These are phyloP conservation scores for Lacerta bilineata DNA, from an alignment of 2,797 vertebrate species.

Conservation along the genomic window DNA sequence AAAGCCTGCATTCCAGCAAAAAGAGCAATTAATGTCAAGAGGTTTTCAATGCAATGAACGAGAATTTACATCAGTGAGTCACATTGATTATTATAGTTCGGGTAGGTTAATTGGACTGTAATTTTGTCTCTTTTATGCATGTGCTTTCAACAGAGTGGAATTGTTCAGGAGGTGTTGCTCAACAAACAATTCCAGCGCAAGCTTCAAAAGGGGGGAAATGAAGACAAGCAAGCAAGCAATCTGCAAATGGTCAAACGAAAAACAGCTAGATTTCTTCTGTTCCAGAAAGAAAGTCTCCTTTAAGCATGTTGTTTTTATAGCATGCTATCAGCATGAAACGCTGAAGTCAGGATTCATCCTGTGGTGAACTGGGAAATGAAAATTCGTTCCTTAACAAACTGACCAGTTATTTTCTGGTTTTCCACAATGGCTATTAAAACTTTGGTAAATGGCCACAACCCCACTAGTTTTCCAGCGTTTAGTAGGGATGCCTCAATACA, in stretches of 20 bases:
- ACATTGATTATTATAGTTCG: slow-evolving; percentile 28
- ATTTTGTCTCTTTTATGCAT: slow-evolving; percentile 44
- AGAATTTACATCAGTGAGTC: slow-evolving; percentile 32
- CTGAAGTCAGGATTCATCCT: neutral
- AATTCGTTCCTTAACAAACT: neutral
- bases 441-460: neutral
- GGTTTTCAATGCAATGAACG: slow-evolving; percentile 20
- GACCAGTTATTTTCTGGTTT: neutral
- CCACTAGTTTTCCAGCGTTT: neutral
- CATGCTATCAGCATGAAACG: neutral
- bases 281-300: neutral
- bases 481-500: neutral
- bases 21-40: slow-evolving; percentile 13
- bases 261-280: neutral
- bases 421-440: neutral
- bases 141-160: neutral
- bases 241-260: neutral
- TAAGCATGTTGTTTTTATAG: neutral
- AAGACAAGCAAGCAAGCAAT: neutral
- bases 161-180: neutral
- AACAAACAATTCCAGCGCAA: slow-evolving; percentile 24
- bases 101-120: slow-evolving; percentile 26
- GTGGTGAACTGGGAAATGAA: neutral
- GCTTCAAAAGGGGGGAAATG: slow-evolving; percentile 4
- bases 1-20: slow-evolving; percentile 20